Conservation (phyloP, 2,113 vertebrate genomes). For the Hypocryptadius cinnamomeus region DNA sequence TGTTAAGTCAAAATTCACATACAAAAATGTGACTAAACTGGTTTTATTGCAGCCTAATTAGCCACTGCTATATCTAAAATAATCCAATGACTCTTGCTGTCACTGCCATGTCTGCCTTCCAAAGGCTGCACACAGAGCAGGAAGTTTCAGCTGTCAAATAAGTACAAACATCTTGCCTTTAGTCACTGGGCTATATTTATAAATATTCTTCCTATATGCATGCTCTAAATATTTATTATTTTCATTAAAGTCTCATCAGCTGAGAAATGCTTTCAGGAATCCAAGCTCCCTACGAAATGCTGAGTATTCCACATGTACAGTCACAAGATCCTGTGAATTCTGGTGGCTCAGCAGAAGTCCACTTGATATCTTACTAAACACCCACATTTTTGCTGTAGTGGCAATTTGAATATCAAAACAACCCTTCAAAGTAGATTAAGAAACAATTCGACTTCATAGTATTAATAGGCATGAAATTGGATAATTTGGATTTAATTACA, state of each 20-base stretch:
- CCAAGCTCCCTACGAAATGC: neutral
- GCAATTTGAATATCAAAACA: slow-evolving; percentile 63
- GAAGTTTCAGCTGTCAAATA: neutral
- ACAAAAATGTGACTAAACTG: neutral
- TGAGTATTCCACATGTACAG: neutral
- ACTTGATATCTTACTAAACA: slow-evolving; percentile 33
- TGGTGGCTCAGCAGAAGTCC: slow-evolving; percentile 17
- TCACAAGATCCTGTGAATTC: neutral
- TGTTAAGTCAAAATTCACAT: neutral
- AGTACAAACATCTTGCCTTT: neutral
- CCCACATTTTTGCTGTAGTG: slow-evolving; percentile 11
- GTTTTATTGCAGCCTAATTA: neutral
- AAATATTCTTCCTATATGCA: neutral
- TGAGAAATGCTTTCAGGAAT: neutral
- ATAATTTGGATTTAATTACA: slow-evolving; percentile 66
- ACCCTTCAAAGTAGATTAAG: slow-evolving; percentile 59
- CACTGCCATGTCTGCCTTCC: neutral
- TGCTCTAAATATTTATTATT: neutral
- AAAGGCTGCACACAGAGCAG: neutral
- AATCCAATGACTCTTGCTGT: neutral
- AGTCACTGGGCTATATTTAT: neutral
- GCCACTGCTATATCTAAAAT: neutral
- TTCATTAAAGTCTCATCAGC: neutral
- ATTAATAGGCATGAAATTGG: slow-evolving; percentile 64
- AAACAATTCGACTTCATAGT: slow-evolving; percentile 53